Percentiles rank a stretch among this genome's conserved stretches.
phyloP scores from a whole-genome alignment of 2,888 invertebrate genomes.

The Adela reaumurella region DNA sequence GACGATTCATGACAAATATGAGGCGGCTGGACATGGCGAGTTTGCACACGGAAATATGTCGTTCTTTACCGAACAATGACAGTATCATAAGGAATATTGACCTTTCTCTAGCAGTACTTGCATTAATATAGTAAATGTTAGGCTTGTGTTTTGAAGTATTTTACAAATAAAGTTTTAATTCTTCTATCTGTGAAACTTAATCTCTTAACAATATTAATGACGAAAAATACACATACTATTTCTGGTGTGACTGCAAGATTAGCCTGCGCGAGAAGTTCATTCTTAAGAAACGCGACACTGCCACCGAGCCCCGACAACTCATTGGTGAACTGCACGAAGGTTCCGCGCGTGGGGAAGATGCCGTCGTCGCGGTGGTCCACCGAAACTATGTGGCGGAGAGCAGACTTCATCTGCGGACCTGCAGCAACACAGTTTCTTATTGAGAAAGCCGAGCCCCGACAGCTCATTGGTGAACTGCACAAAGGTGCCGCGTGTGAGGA shows the following conservation, averaged over 20 bases:
- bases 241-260: slow-evolving; percentile 16
- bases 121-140: background rate
- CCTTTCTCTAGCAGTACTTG: background rate
- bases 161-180: too few relatives aligned
- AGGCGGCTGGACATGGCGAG: too few relatives aligned
- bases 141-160: too few relatives aligned
- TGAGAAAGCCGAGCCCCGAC: slow-evolving; percentile 84
- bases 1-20: too few relatives aligned
- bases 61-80: too few relatives aligned
- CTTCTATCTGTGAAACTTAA: too few relatives aligned
- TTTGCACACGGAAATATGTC: too few relatives aligned
- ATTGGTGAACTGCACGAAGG: slow-evolving; percentile 66
- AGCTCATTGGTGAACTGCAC: slow-evolving; percentile 76
- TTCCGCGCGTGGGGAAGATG: slow-evolving; percentile 76
- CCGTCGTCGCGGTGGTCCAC: slow-evolving; percentile 77
- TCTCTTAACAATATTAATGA: too few relatives aligned
- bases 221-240: slow-evolving; percentile 12
- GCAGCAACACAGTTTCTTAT: slow-evolving; percentile 60
- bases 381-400: slow-evolving; percentile 74
- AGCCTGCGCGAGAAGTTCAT: slow-evolving; percentile 54
- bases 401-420: slow-evolving; percentile 88
- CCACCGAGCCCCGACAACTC: slow-evolving; percentile 91
- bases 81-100: background rate
- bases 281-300: slow-evolving; percentile 85
- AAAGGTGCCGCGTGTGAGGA: slow-evolving; percentile 72